Conservation (phyloP, 1,140 invertebrate genomes). For the Adoxophyes honmai region DNA sequence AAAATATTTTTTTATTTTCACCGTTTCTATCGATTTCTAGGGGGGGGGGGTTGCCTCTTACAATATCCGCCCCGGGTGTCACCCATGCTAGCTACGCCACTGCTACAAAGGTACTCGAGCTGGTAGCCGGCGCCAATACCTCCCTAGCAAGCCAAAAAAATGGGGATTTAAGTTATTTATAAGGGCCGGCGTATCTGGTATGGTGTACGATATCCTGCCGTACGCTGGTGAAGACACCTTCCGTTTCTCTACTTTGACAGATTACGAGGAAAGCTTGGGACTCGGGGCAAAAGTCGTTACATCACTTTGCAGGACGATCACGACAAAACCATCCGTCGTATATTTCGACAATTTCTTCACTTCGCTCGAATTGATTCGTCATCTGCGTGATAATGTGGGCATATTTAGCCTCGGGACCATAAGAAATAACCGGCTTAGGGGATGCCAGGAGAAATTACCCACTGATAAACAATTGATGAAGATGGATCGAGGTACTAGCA, state of each 20-base stretch:
- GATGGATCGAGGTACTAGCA: constrained; percentile 25
- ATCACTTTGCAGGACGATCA: constrained; percentile 21
- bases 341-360: constrained; percentile 36
- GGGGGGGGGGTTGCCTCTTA: no score
- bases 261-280: constrained; percentile 17
- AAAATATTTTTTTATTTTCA: no score
- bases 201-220: constrained; percentile 52
- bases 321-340: constrained; percentile 14
- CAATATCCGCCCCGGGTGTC: no score
- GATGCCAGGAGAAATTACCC: constrained; percentile 24
- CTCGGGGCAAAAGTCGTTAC: constrained; percentile 24
- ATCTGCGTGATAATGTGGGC: constrained; percentile 27
- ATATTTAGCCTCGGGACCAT: constrained; percentile 35
- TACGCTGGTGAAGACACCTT: constrained; percentile 35
- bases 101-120: constrained; percentile 56
- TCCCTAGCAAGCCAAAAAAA: constrained; percentile 19
- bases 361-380: constrained; percentile 21
- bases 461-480: constrained; percentile 42
- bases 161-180: constrained; percentile 52
- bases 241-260: constrained; percentile 9
- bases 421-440: constrained; percentile 29
- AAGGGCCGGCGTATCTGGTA: constrained; percentile 37
- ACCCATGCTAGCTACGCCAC: no score
- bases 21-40: no score
- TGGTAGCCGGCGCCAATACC: constrained; percentile 6